Evolutionary conservation across 2,888 invertebrate genomes (phyloP).

Genomic region (Gryllus longicercus): DNA sequence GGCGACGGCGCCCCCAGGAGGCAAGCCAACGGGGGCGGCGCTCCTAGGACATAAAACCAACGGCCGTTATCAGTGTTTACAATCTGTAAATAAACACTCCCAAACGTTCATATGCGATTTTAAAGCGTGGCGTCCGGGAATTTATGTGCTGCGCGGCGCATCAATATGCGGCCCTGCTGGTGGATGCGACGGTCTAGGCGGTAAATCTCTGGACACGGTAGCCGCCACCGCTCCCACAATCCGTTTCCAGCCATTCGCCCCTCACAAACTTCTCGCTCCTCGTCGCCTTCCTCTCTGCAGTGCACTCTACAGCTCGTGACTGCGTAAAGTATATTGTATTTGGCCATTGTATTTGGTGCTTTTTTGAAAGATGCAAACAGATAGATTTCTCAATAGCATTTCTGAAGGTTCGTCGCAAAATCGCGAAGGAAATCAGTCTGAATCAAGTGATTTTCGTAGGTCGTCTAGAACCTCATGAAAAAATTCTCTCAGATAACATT

Average conservation of each 20-base stretch:
- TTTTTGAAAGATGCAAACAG: too few species aligned
- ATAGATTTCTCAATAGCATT: too few species aligned
- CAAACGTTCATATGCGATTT: constrained; percentile 17
- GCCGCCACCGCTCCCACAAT: background rate
- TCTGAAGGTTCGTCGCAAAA: too few species aligned
- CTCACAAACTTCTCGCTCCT: too few species aligned
- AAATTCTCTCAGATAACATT: too few species aligned
- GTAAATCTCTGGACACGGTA: constrained; percentile 2
- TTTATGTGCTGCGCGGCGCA: background rate
- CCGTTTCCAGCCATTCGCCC: background rate
- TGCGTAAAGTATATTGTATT: too few species aligned
- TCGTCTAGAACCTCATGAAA: too few species aligned
- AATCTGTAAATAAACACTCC: constrained; percentile 17
- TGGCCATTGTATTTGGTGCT: too few species aligned
- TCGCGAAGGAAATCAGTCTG: too few species aligned
- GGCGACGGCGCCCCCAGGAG: background rate
- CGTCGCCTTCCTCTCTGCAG: too few species aligned
- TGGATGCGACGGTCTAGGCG: background rate
- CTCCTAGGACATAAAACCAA: background rate
- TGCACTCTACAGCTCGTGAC: too few species aligned
- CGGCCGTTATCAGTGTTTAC: constrained; percentile 11
- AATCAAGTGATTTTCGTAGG: too few species aligned
- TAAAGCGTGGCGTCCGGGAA: background rate
- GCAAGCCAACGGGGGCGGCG: background rate
- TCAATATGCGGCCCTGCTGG: background rate